phyloP scores from a whole-genome alignment of 1,140 invertebrate species.

The Neodiprion lecontei region DNA sequence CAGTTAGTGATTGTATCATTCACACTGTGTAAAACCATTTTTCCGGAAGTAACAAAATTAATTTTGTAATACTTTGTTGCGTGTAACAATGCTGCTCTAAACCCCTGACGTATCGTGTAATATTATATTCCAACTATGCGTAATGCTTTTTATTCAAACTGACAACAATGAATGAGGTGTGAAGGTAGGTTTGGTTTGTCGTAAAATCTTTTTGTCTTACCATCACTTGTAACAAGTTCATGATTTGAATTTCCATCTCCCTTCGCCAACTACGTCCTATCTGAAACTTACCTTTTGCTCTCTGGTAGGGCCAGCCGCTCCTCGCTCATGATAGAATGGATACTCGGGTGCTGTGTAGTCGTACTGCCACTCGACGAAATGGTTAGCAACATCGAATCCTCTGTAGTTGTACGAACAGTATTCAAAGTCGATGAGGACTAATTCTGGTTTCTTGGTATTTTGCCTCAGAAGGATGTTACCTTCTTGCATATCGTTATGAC shows the following conservation, averaged over 20 bases:
- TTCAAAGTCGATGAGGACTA: constrained; percentile 91
- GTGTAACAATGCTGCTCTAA: background rate
- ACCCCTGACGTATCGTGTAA: background rate
- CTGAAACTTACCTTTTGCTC: constrained; percentile 78
- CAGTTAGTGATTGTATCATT: too few species aligned
- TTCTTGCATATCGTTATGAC: constrained; percentile 98
- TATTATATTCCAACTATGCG: background rate
- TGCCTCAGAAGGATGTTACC: constrained; percentile 74
- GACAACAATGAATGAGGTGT: background rate
- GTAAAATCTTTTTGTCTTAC: constrained; percentile 7
- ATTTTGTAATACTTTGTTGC: too few species aligned
- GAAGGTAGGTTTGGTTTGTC: background rate
- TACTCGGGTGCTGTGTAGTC: constrained; percentile 82
- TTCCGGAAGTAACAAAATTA: too few species aligned
- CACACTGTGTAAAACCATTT: too few species aligned
- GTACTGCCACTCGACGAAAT: constrained; percentile 94
- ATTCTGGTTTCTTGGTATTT: constrained; percentile 66
- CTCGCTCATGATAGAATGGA: constrained; percentile 78
- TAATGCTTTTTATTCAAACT: background rate
- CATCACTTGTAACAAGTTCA: background rate
- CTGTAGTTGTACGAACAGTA: constrained; percentile 94
- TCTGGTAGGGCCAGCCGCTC: constrained; percentile 73
- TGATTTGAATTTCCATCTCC: constrained; percentile 16
- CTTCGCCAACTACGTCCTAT: constrained; percentile 28
- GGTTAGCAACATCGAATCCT: constrained; percentile 95